These are phyloP conservation scores for Rattus norvegicus DNA, from an alignment of 2,113 vertebrate genomes.

Conservation along the genomic window GRCr8 NC_086027.1:65611501-65612000, in stretches of 20 bases:
- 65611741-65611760: neutral
- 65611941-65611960: neutral
- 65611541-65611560: neutral
- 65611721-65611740: neutral
- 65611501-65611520: conserved; percentile 15
- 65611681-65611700: neutral
- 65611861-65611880: neutral
- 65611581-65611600: neutral
- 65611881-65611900: neutral
- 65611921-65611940: neutral
- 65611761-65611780: neutral
- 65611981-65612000: neutral
- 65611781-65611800: neutral
- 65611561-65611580: neutral
- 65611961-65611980: neutral
- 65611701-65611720: neutral
- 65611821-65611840: neutral
- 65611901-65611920: neutral
- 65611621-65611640: neutral
- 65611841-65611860: neutral
- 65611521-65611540: neutral
- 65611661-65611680: neutral
- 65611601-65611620: neutral
- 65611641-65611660: neutral
- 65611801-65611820: neutral